Percentiles rank a stretch among this genome's conserved stretches.
phyloP scores from a whole-genome alignment of 1,140 invertebrate species.

The Tenebrio molitor region DNA sequence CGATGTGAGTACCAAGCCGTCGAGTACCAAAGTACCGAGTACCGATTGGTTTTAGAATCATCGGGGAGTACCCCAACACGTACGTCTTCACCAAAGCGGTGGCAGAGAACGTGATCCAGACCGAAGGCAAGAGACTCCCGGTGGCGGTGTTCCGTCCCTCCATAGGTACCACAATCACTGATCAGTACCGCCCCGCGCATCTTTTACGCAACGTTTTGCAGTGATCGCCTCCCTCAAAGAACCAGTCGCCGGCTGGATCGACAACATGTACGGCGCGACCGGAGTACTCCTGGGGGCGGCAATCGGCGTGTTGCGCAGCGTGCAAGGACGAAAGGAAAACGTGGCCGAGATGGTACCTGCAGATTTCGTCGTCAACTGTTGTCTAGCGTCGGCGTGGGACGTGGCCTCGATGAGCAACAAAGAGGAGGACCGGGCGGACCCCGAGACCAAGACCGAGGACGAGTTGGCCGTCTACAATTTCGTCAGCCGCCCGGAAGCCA shows the following conservation, averaged over 20 bases:
- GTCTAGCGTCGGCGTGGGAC: slow-evolving; percentile 77
- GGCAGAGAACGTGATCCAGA: slow-evolving; percentile 78
- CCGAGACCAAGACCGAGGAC: slow-evolving; percentile 50
- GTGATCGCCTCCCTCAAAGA: slow-evolving; percentile 71
- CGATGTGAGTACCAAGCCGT: slow-evolving; percentile 62
- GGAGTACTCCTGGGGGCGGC: slow-evolving; percentile 72
- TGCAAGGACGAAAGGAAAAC: slow-evolving; percentile 70
- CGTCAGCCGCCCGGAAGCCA: slow-evolving; percentile 53
- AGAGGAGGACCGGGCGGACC: slow-evolving; percentile 41
- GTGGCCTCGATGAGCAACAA: slow-evolving; percentile 67
- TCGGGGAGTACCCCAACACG: slow-evolving; percentile 81
- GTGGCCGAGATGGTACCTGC: slow-evolving; percentile 81
- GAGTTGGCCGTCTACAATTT: slow-evolving; percentile 58
- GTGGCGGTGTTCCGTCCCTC: slow-evolving; percentile 76
- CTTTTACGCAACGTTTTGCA: slow-evolving; percentile 55
- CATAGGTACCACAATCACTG: slow-evolving; percentile 64
- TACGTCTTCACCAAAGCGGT: slow-evolving; percentile 88
- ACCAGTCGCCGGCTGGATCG: slow-evolving; percentile 79
- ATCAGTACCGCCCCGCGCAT: no score
- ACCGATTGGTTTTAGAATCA: slow-evolving; percentile 58
- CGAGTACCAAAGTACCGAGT: no score
- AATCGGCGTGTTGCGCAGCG: slow-evolving; percentile 75
- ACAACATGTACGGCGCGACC: slow-evolving; percentile 83
- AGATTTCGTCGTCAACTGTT: slow-evolving; percentile 78
- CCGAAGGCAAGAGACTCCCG: slow-evolving; percentile 73